phyloP scores from a whole-genome alignment of 2,888 invertebrate species.

The Eristalis tenax region DNA sequence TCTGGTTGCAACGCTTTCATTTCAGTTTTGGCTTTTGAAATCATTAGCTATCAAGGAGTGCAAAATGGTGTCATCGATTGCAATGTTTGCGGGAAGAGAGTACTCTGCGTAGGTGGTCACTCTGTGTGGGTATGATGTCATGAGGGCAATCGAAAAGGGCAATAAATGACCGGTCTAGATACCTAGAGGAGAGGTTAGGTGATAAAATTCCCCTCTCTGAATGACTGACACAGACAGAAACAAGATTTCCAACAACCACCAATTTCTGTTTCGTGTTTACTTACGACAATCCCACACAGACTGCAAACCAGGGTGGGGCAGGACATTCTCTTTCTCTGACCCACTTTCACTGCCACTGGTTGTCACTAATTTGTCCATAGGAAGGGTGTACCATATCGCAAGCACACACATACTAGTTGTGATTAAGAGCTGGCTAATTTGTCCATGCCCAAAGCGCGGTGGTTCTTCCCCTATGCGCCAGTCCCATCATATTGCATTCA shows the following conservation, averaged over 20 bases:
- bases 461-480: background rate
- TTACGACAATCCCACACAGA: background rate
- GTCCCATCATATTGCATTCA: slow-evolving; percentile 28
- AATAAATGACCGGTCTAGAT: background rate
- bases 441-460: background rate
- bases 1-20: background rate
- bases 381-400: background rate
- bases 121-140: background rate
- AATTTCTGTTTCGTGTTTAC: background rate
- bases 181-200: background rate
- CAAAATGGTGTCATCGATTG: background rate
- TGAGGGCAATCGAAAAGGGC: too few relatives aligned
- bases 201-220: too few relatives aligned
- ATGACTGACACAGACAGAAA: too few relatives aligned
- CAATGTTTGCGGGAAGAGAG: background rate
- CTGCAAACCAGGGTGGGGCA: background rate
- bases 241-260: background rate
- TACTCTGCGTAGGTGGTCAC: too few relatives aligned
- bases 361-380: background rate
- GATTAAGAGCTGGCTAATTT: background rate
- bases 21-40: background rate
- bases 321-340: background rate
- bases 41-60: slow-evolving; percentile 21
- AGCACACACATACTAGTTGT: background rate
- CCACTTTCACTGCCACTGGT: background rate